Evolutionary conservation across 2,888 invertebrate genomes (phyloP).

Genomic region (Drosophila subsilvestris): DNA sequence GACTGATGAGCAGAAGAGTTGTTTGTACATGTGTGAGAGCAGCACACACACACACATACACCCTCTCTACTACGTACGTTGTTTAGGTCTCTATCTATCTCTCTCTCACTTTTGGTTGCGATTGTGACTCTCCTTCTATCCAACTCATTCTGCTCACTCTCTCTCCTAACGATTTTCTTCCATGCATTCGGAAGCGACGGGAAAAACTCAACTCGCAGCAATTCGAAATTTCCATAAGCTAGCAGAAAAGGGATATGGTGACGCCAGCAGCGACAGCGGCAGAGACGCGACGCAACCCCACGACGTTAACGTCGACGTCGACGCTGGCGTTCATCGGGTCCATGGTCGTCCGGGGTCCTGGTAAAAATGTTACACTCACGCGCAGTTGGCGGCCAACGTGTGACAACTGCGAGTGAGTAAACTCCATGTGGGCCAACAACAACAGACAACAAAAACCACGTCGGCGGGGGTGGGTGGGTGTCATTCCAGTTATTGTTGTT

Average conservation of each 20-base stretch:
- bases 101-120: conserved; percentile 9
- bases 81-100: conserved; percentile 49
- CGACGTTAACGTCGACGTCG: conserved; percentile 23
- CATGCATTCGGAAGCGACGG: conserved; percentile 44
- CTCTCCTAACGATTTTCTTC: conserved; percentile 24
- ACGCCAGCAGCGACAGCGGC: conserved; percentile 21
- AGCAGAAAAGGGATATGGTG: conserved; percentile 48
- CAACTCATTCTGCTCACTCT: conserved; percentile 18
- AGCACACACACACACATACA: conserved; percentile 43
- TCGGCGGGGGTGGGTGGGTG: conserved; percentile 46
- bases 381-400: conserved; percentile 70
- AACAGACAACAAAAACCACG: conserved; percentile 41
- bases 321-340: conserved; percentile 43
- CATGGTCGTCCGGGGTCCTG: conserved; percentile 44
- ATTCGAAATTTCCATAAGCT: conserved; percentile 74
- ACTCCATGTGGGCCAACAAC: conserved; percentile 73
- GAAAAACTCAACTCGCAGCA: conserved; percentile 75
- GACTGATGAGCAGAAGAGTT: conserved; percentile 72
- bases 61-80: conserved; percentile 46
- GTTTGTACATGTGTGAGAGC: conserved; percentile 71
- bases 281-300: conserved; percentile 1
- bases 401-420: conserved; percentile 67
- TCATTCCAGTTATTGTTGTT: conserved; percentile 37
- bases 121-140: conserved; percentile 10
- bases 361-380: conserved; percentile 78